Base-by-base conservation (phyloP, 2,797 vertebrate genomes). In the Rhinatrema bivittatum region DNA sequence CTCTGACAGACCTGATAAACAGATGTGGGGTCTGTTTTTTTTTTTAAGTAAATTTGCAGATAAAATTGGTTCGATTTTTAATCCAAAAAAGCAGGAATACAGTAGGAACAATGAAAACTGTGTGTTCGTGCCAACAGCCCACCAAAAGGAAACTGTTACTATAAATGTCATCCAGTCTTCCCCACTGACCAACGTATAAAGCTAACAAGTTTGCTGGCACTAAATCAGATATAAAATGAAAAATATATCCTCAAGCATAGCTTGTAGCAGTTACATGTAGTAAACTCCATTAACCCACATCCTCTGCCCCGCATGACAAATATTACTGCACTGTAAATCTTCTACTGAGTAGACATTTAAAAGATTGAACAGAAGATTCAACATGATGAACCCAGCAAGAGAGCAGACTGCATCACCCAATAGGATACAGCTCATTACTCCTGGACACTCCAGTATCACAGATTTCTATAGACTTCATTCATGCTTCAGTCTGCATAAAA, bases 351-450 rank as follows among this genome's bases (percentile, higher is more conserved):
- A 54, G 20, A 17, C 31, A 42, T 57, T 74, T 65, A 51, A 46
- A 55, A n/a, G 74, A 52, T 50, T 59, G 32, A 39, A 42, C n/a
- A n/a, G n/a, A n/a, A n/a, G n/a, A n/a, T n/a, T n/a, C n/a, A n/a
- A n/a, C n/a, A n/a, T n/a, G n/a, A n/a, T n/a, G n/a, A n/a, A n/a
- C n/a, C n/a, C n/a, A n/a, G n/a, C n/a, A n/a, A 33, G 28, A 56
- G 61, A 50, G 14, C 52, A 18, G 50, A 39, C 40, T 43, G 54
- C 48, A 44, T 32, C 46, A 57, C 49, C 57, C 36, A 56, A 18
- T 56, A 76, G 40, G 45, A 64, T 51, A 57, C 26, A 65, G 36
- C 64, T 33, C 38, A 34, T 60, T 61, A 49, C 24, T 56, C 22
- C 13, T 17, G n/a, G n/a, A n/a, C n/a, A n/a, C n/a, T n/a, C n/a